Percentiles rank a stretch among this genome's conserved stretches.
phyloP scores from a whole-genome alignment of 2,113 vertebrate species.

The Clupea harengus region DNA sequence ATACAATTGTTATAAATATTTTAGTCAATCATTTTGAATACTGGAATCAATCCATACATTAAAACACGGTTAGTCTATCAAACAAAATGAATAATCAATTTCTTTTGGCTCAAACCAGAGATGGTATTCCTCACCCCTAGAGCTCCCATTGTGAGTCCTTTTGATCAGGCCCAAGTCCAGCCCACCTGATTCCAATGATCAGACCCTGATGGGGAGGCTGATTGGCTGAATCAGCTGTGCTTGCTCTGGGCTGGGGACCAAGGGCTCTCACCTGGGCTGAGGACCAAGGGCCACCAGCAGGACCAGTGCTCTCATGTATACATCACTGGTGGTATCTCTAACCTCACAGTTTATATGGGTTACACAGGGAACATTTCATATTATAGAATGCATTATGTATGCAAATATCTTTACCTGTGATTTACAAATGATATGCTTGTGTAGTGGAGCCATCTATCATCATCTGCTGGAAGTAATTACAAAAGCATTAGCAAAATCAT shows the following conservation, averaged over 20 bases:
- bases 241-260: too few species aligned
- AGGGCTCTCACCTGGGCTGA: too few species aligned
- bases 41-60: too few species aligned
- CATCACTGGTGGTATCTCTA: too few species aligned
- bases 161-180: background rate
- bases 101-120: background rate
- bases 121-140: background rate
- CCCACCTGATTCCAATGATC: too few species aligned
- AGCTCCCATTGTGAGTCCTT: background rate
- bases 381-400: too few species aligned
- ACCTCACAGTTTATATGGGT: too few species aligned
- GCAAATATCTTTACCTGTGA: background rate
- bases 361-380: too few species aligned
- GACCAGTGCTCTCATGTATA: background rate
- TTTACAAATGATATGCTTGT: background rate
- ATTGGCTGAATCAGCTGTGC: background rate
- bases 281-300: background rate
- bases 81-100: too few species aligned
- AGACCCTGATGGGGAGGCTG: background rate
- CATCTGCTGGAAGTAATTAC: background rate
- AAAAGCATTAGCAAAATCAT: background rate
- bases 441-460: background rate
- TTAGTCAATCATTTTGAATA: too few species aligned
- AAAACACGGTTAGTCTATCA: too few species aligned
- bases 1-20: too few species aligned